Conservation (phyloP, 2,113 vertebrate species). For the Alaudala cheleensis region DNA sequence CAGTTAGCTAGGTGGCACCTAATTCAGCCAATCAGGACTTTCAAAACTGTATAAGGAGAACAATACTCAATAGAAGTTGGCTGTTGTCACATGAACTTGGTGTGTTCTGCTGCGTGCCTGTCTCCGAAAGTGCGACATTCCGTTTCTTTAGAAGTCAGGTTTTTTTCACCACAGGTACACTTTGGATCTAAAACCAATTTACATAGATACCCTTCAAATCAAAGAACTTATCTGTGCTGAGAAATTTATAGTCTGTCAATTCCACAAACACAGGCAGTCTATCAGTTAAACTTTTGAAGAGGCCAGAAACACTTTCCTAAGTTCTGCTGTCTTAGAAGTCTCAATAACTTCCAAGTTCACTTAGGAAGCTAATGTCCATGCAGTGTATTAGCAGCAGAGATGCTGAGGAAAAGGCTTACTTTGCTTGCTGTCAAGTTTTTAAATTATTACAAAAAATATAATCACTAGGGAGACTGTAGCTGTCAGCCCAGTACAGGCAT, state of each 20-base stretch:
- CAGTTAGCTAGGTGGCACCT: not conserved
- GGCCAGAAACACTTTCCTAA: not conserved
- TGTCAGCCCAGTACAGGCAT: not conserved
- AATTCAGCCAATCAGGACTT: not conserved
- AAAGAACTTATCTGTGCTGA: not conserved
- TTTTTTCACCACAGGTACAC: not conserved
- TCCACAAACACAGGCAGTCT: not conserved
- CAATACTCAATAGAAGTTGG: not conserved
- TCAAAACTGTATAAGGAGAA: not conserved
- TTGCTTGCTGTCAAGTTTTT: not conserved
- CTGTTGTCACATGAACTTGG: not conserved
- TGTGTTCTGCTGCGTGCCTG: not conserved
- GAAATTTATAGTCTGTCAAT: not conserved
- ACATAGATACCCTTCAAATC: not conserved
- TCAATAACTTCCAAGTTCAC: not conserved
- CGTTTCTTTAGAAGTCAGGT: not conserved
- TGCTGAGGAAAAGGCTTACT: not conserved
- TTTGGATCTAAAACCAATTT: not conserved
- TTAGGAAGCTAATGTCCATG: not conserved
- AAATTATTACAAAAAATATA: not conserved
- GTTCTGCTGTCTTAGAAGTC: not conserved
- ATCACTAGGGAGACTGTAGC: not conserved
- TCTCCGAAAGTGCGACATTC: not conserved
- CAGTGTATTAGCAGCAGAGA: not conserved
- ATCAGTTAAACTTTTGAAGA: not conserved